Percentiles rank a stretch among this genome's conserved stretches.
phyloP scores from a whole-genome alignment of 2,888 invertebrate genomes.

The Philaethria dido region DNA sequence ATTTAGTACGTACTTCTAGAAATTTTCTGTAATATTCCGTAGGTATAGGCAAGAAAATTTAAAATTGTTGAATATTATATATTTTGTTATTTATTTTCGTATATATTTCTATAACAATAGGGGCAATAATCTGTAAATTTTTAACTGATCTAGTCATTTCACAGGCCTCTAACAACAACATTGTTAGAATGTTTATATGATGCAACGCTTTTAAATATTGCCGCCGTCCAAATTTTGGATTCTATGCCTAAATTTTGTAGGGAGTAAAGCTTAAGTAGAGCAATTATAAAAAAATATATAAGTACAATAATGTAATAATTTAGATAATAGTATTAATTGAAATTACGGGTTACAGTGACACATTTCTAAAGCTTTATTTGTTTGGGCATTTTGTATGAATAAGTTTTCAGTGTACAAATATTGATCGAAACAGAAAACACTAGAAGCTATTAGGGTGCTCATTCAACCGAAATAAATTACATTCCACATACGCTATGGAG shows the following conservation, averaged over 20 bases:
- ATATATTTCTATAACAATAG: constrained; percentile 41
- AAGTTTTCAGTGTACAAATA: not conserved
- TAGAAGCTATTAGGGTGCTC: constrained; percentile 1
- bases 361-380: not conserved
- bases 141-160: constrained; percentile 43
- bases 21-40: constrained; percentile 75
- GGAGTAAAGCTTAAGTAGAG: constrained; percentile 27
- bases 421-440: not conserved
- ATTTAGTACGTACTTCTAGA: constrained; percentile 67
- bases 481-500: constrained; percentile 24
- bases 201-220: constrained; percentile 58
- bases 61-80: constrained; percentile 56
- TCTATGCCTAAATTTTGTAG: constrained; percentile 37
- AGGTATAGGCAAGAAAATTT: constrained; percentile 62
- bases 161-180: constrained; percentile 39
- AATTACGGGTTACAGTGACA: not conserved
- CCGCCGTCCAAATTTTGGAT: constrained; percentile 60
- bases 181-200: constrained; percentile 36
- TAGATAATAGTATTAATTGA: not conserved
- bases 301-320: constrained; percentile 6
- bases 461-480: constrained; percentile 18
- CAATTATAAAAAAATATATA: constrained; percentile 13
- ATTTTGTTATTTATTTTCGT: constrained; percentile 49
- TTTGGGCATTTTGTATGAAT: not conserved
- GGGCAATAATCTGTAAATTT: constrained; percentile 12